Base-by-base conservation (phyloP, 2,888 invertebrate species). In the Chelonus formosanus region DNA sequence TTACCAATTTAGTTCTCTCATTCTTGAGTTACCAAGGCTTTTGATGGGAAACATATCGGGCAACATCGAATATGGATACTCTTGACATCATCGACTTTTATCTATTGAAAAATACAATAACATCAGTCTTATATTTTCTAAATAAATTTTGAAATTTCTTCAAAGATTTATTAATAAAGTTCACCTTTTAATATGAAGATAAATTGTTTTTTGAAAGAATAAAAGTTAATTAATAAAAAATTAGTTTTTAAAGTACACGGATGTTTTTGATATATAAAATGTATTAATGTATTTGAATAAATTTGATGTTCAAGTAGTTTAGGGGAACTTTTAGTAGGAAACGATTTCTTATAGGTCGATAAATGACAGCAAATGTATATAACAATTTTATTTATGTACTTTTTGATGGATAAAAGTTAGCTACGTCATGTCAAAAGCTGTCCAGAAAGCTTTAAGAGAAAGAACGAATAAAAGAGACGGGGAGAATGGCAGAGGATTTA, bases 401-500 rank as follows among this genome's bases (percentile, higher is more conserved):
- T 48, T 10, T 0, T 59, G 54, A 34, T 61, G 66, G 64, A 59
- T 70, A 64, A 70, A 70, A 70, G 40, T 40, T 40, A 40, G 40
- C 40, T 40, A 40, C 40, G 40, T 40, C 40, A 40, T 6, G 40
- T 40, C 40, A 40, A 40, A 6, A 40, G 40, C 40, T 40, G 40
- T 40, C 55, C 36, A 47, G 52, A 8, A 35, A 40, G 40, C 40
- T 40, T 20, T 57, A 67, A 69, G 70, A 71, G 67, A 72, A 71
- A 73, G 71, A 70, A 70, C 73, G 70, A 68, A 66, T 53, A 70
- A 70, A 71, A 67, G 66, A 73, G 67, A 69, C 65, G 68, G 52
- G 69, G 63, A 67, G 73, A 70, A 71, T 72, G 73, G 74, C 61
- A 75, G 78, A 80, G 78, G 81, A 83, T 83, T 83, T 83, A 83